Evolutionary conservation across 2,888 invertebrate species (phyloP), one percentile per base, ranked within the genome.

Genomic region (Anodontia alba): DNA sequence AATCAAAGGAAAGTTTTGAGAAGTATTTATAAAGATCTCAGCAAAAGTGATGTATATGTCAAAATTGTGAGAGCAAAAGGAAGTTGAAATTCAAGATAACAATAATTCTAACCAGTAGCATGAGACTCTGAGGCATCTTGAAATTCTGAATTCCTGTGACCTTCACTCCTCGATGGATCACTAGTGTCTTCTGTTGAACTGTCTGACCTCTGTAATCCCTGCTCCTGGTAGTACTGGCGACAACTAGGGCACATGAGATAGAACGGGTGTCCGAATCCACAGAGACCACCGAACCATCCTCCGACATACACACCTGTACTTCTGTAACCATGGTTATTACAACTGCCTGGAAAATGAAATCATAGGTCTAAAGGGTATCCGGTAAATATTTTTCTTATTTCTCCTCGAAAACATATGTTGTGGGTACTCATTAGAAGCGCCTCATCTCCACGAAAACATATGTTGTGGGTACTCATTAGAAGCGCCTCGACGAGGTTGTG

Each of bases 241-340:
- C 96, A 96, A 33, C 94, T 94, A 62, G 93, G 94, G 88, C 96
- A 96, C 87, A 96, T 92, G 71, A 95, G 91, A 87, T 96, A 95
- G 85, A 93, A 94, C 26, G 94, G 94, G 75, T 94, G 95, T 88
- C 92, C 91, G 78, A 95, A 95, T 29, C 96, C 96, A 88, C 96
- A 96, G 72, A 93, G 93, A 1, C 95, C 95, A 73, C 95, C 92
- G 83, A 90, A 91, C 95, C 86, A 94, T 90, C 94, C 95, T 93
- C 78, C 90, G 38, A 89, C 91, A 79, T 93, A 93, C 20, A 87
- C 75, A 20, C 93, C 94, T 69, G 88, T 91, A 77, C 91, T 92
- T 57, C 92, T 88, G 83, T 93, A 94, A 33, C 93, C 93, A 83
- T 91, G 89, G 62, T 94, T 88, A 46, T 90, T 89, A 83, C 92